phyloP scores from a whole-genome alignment of 2,797 vertebrate genomes.

The Paguma larvata region DNA sequence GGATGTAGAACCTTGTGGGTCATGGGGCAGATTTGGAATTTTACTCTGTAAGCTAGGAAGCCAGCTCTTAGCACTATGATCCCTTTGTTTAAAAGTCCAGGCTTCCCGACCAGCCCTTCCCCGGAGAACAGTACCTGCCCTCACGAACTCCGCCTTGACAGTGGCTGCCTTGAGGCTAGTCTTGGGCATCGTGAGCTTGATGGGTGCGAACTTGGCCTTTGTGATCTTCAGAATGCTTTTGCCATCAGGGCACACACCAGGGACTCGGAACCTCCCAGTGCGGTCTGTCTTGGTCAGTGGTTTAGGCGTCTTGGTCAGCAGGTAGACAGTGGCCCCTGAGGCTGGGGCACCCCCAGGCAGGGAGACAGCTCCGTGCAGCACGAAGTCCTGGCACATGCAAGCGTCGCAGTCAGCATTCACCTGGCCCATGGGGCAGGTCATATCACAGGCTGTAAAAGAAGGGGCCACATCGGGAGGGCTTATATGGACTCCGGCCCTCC shows the following conservation, averaged over 20 bases:
- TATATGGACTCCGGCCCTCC: background rate
- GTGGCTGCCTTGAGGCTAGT: conserved; percentile 90
- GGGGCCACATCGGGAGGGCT: background rate
- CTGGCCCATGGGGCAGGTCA: conserved; percentile 93
- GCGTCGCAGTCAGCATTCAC: conserved; percentile 94
- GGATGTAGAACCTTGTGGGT: background rate
- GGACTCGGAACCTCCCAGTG: conserved; percentile 94
- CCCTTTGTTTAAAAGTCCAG: conserved; percentile 6
- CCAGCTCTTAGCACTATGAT: background rate
- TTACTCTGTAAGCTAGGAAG: background rate
- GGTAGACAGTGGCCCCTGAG: conserved; percentile 88
- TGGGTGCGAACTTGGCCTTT: conserved; percentile 91
- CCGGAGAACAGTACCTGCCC: conserved; percentile 91
- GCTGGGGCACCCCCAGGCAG: conserved; percentile 93
- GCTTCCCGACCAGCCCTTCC: background rate
- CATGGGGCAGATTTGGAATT: background rate
- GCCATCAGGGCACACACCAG: conserved; percentile 95
- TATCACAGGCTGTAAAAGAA: conserved; percentile 90
- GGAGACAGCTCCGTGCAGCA: conserved; percentile 92
- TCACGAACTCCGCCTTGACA: conserved; percentile 91
- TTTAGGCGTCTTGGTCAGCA: conserved; percentile 88
- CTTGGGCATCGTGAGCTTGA: conserved; percentile 86
- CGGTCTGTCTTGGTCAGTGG: conserved; percentile 92
- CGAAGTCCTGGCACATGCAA: conserved; percentile 95
- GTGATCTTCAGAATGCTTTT: conserved; percentile 92